Evolutionary conservation across 2,797 vertebrate species (phyloP).

Genomic region (Eremophila alpestris): DNA sequence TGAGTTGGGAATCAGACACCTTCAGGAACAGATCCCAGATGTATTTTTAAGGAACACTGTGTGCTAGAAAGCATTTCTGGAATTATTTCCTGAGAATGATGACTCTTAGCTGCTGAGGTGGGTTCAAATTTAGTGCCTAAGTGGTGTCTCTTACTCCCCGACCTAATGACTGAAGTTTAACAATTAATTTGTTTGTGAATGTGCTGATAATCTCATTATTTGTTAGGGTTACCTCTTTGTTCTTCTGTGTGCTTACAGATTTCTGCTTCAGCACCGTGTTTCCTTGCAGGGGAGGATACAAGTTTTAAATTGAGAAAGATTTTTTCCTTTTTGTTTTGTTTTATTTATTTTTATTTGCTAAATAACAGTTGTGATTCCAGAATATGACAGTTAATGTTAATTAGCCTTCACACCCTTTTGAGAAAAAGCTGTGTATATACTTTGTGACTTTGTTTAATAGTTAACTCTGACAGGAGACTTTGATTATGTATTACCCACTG

Average conservation of each 20-base stretch:
- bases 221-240: background rate
- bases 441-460: background rate
- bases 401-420: background rate
- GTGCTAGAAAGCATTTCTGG: background rate
- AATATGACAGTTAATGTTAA: background rate
- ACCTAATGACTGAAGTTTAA: background rate
- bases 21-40: background rate
- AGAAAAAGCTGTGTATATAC: rapidly evolving
- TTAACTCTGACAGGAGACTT: background rate
- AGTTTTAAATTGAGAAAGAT: background rate
- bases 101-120: background rate
- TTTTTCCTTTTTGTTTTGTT: background rate
- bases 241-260: background rate
- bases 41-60: background rate
- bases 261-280: background rate
- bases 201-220: background rate
- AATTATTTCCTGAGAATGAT: background rate
- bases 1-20: background rate
- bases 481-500: background rate
- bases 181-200: background rate
- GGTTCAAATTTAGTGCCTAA: background rate
- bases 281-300: background rate
- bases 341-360: background rate
- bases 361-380: background rate
- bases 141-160: background rate